phyloP scores from a whole-genome alignment of 1,140 invertebrate genomes.

The Papilio glaucus region DNA sequence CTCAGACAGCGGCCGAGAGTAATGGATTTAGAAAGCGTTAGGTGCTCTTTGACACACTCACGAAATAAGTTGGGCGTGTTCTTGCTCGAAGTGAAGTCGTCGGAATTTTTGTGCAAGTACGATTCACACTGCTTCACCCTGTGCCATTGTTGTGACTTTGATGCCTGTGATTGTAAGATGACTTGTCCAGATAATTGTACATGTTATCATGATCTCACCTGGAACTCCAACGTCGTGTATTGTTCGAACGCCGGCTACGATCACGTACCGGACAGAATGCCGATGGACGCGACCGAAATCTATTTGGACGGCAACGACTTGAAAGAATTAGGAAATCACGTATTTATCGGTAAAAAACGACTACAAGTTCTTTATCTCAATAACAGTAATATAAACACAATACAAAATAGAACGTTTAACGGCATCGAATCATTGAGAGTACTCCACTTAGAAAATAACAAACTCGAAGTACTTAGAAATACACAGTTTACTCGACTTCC shows the following conservation, averaged over 20 bases:
- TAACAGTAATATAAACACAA: conserved; percentile 90
- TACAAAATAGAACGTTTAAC: conserved; percentile 93
- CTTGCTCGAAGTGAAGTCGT: conserved; percentile 89
- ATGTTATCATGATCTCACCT: conserved; percentile 95
- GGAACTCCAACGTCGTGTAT: conserved; percentile 95
- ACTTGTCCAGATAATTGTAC: conserved; percentile 94
- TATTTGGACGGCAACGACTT: conserved; percentile 95
- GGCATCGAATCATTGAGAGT: conserved; percentile 89
- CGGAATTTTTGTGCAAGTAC: conserved; percentile 94
- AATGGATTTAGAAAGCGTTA: conserved; percentile 93
- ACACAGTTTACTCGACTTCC: conserved; percentile 90
- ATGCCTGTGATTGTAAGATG: conserved; percentile 96
- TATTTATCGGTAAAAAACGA: conserved; percentile 94
- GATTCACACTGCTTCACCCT: conserved; percentile 94
- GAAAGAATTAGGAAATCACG: conserved; percentile 91
- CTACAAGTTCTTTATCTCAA: conserved; percentile 92
- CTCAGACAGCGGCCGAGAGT: conserved; percentile 91
- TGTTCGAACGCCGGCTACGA: conserved; percentile 91
- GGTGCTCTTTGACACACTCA: conserved; percentile 92
- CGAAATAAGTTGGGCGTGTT: conserved; percentile 87
- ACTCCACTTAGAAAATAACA: conserved; percentile 92
- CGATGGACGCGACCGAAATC: conserved; percentile 95
- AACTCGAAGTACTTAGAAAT: conserved; percentile 89
- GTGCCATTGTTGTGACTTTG: conserved; percentile 95
- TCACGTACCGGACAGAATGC: conserved; percentile 90